Conservation (phyloP, 37 sponge, comb jelly and placozoan genomes). For the Oscarella lobularis region DNA sequence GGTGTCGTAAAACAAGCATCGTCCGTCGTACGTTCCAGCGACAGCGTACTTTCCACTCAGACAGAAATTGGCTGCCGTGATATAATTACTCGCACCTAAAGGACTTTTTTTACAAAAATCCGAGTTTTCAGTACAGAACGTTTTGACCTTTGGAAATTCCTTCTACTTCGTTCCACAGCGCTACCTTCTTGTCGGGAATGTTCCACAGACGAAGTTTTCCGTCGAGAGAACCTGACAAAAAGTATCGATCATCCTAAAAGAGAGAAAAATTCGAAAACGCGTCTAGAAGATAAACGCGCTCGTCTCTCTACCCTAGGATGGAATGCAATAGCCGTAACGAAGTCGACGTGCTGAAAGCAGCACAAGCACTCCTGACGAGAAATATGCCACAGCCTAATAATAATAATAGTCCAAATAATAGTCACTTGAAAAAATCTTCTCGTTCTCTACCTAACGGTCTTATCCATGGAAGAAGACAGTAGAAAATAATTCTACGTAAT, state of each 20-base stretch:
- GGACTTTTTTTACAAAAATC: background rate
- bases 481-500: constrained; percentile 74
- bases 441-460: constrained; percentile 89
- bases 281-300: background rate
- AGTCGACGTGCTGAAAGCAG: constrained; percentile 87
- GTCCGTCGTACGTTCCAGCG: constrained; percentile 88
- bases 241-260: constrained; percentile 84
- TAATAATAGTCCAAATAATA: background rate
- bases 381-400: constrained; percentile 79
- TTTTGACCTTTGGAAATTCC: constrained; percentile 11
- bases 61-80: constrained; percentile 92
- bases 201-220: constrained; percentile 89
- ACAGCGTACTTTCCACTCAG: constrained; percentile 82
- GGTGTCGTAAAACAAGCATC: constrained; percentile 89
- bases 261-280: background rate
- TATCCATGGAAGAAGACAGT: constrained; percentile 87
- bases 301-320: constrained; percentile 61
- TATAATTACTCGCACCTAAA: constrained; percentile 28
- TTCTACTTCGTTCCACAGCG: constrained; percentile 91
- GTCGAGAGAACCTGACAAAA: constrained; percentile 88
- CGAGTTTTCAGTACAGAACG: no score
- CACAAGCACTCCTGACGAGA: constrained; percentile 81
- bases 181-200: constrained; percentile 90
- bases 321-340: constrained; percentile 90
- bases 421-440: background rate